These are phyloP conservation scores for Myiagra hebetior DNA, from an alignment of 2,113 vertebrate genomes.

Conservation along the genomic window DNA sequence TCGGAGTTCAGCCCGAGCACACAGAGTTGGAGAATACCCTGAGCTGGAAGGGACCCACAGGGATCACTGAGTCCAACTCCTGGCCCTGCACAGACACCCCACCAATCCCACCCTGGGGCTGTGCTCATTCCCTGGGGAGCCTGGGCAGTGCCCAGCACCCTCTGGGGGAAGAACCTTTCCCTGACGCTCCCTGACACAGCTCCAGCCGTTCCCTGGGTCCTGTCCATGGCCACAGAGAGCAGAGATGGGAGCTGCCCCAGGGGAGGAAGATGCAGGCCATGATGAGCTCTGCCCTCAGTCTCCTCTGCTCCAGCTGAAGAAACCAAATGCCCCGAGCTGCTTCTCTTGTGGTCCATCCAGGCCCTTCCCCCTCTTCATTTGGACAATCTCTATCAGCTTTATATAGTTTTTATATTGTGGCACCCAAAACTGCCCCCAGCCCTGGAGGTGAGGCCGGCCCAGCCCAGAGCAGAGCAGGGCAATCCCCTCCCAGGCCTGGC, in stretches of 20 bases:
- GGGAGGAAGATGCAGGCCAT: background rate
- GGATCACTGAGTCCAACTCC: rapidly evolving
- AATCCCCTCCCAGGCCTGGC: background rate
- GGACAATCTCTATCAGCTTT: background rate
- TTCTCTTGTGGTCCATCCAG: background rate
- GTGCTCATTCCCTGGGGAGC: background rate
- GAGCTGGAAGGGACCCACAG: background rate
- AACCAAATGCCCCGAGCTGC: background rate
- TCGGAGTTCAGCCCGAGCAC: rapidly evolving
- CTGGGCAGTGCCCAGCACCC: background rate
- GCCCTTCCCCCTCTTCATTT: background rate
- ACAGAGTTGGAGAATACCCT: background rate
- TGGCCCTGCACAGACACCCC: background rate
- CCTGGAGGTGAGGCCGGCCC: background rate
- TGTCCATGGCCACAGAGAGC: background rate
- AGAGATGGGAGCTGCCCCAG: background rate
- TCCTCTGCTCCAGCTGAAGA: background rate
- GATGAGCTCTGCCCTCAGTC: background rate
- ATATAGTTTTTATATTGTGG: rapidly evolving
- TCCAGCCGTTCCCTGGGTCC: rapidly evolving
- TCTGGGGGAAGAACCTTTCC: background rate
- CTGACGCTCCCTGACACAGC: background rate
- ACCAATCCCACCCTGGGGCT: rapidly evolving
- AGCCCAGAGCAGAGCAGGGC: background rate
- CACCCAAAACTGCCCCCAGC: background rate